These are phyloP conservation scores for Pontoporia blainvillei DNA, from an alignment of 2,113 vertebrate genomes.

Conservation along the genomic window DNA sequence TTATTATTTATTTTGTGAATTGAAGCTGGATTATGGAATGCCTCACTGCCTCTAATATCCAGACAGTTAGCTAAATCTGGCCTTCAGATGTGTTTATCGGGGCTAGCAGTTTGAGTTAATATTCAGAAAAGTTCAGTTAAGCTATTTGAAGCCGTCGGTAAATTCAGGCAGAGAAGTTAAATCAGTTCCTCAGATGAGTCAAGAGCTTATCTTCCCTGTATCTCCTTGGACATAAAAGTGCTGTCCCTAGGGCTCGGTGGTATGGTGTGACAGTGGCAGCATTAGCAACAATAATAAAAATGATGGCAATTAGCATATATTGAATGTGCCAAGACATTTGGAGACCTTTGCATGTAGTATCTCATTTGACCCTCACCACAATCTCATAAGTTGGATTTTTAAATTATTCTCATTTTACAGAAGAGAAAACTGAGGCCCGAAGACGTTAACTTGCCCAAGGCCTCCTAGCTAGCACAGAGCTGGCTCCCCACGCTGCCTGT, in stretches of 20 bases:
- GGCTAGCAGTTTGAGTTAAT: neutral
- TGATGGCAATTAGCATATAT: rapidly evolving
- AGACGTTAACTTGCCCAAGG: neutral
- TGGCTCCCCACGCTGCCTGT: neutral
- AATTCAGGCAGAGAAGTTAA: neutral
- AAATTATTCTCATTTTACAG: neutral
- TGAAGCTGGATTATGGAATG: neutral
- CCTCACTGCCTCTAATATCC: neutral
- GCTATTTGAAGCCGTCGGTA: neutral
- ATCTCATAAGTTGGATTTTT: neutral
- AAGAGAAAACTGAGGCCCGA: neutral
- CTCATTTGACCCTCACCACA: neutral
- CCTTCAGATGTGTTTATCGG: neutral
- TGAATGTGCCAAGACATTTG: neutral
- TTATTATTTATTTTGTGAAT: neutral
- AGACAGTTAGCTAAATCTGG: neutral
- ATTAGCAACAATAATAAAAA: neutral
- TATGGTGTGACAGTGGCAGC: rapidly evolving
- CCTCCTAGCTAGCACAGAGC: neutral
- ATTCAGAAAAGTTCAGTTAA: neutral
- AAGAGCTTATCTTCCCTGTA: neutral
- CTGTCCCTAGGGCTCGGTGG: neutral
- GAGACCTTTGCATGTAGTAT: neutral
- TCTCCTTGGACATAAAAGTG: neutral
- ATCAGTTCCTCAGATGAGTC: neutral